These are phyloP conservation scores for Saturnia japonica DNA, from an alignment of 2,888 invertebrate species.

Conservation along the genomic window DNA sequence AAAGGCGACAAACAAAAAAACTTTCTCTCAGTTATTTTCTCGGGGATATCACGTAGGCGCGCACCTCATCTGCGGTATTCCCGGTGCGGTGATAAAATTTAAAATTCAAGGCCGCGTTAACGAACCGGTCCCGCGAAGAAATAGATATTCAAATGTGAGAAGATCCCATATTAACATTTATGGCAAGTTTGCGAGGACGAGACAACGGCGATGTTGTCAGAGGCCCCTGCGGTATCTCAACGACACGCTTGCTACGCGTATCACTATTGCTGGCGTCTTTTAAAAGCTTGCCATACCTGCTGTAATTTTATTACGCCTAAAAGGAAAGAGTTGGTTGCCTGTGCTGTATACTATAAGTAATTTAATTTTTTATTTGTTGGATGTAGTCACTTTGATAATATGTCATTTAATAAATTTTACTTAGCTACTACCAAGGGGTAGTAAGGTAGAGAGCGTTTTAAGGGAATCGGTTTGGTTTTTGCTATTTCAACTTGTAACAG, in stretches of 20 bases:
- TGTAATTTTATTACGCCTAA: neutral
- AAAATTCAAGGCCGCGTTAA: constrained; percentile 83
- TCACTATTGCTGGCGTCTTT: neutral
- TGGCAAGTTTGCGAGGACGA: constrained; percentile 81
- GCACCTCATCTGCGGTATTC: constrained; percentile 78
- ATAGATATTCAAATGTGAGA: constrained; percentile 82
- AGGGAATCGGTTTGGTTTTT: no score
- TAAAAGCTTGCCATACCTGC: neutral
- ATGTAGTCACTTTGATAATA: neutral
- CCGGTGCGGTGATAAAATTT: constrained; percentile 79
- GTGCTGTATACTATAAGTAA: neutral
- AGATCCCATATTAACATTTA: constrained; percentile 83
- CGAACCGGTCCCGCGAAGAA: constrained; percentile 81
- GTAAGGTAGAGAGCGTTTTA: no score
- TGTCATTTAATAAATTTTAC: no score
- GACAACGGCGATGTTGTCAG: constrained; percentile 66
- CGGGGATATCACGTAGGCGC: constrained; percentile 77
- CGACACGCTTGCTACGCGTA: constrained; percentile 24
- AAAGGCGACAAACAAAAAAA: constrained; percentile 69
- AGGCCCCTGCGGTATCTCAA: constrained; percentile 51
- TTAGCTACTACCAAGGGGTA: no score
- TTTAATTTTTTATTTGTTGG: neutral
- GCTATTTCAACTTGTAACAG: no score
- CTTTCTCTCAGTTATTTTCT: constrained; percentile 70
- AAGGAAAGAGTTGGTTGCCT: neutral